phyloP scores from a whole-genome alignment of 2,797 vertebrate species.

The Australoheros facetus region DNA sequence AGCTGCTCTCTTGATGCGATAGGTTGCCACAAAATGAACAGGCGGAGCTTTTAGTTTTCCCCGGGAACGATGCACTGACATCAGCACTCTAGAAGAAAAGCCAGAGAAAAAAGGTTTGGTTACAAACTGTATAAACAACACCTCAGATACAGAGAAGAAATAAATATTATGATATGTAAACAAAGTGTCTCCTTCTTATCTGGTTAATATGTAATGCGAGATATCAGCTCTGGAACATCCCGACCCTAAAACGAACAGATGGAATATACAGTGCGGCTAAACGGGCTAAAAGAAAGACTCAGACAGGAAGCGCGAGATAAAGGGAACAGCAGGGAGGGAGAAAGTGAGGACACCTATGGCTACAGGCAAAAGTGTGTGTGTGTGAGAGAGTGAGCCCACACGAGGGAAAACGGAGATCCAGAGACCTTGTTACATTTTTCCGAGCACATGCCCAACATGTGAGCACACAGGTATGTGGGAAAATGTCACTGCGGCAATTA shows the following conservation, averaged over 20 bases:
- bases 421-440: not conserved
- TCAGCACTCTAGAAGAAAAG: constrained; percentile 80
- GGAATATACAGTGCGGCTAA: constrained; percentile 26
- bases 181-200: constrained; percentile 44
- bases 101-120: constrained; percentile 36
- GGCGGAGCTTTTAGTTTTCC: constrained; percentile 53
- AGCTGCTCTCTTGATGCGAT: constrained; percentile 39
- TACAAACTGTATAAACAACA: constrained; percentile 44
- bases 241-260: constrained; percentile 39
- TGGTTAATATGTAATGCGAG: constrained; percentile 15
- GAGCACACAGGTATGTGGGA: not conserved
- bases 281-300: constrained; percentile 20
- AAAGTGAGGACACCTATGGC: constrained; percentile 53
- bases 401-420: not conserved
- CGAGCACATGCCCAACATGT: not conserved
- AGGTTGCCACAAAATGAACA: constrained; percentile 46
- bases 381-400: not conserved
- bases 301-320: constrained; percentile 34
- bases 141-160: constrained; percentile 43
- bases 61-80: constrained; percentile 52
- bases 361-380: constrained; percentile 40
- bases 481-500: not conserved
- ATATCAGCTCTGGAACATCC: constrained; percentile 37
- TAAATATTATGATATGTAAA: constrained; percentile 63
- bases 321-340: constrained; percentile 18